A percentile compares a stretch with the other conserved stretches of the same genome.
phyloP scores from a whole-genome alignment of 2,113 vertebrate species.

The Pelecanoides urinatrix region DNA sequence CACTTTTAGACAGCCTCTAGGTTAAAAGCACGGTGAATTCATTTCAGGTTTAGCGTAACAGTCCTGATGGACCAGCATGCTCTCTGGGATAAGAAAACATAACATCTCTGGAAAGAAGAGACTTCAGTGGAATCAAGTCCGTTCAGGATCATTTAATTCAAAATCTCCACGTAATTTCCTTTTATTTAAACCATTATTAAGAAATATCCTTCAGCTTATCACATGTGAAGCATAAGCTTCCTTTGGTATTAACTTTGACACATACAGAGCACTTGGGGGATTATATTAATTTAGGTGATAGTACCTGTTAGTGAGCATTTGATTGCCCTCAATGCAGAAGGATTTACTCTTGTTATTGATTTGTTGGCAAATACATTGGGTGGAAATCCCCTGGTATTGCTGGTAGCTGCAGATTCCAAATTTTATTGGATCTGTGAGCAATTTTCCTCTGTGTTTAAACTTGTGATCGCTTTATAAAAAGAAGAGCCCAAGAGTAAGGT shows the following conservation, averaged over 20 bases:
- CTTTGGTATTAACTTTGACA: slow-evolving; percentile 82
- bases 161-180: slow-evolving; percentile 78
- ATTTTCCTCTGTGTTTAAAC: slow-evolving; percentile 70
- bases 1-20: neutral
- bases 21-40: neutral
- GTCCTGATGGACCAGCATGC: neutral
- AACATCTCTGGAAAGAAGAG: neutral
- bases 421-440: slow-evolving; percentile 79
- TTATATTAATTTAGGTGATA: slow-evolving; percentile 84
- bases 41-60: neutral
- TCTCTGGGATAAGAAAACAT: neutral
- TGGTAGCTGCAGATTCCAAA: slow-evolving; percentile 69
- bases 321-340: slow-evolving; percentile 77
- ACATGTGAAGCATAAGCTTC: slow-evolving; percentile 70
- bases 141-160: slow-evolving; percentile 70
- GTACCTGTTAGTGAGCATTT: slow-evolving; percentile 78
- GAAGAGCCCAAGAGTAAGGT: slow-evolving; percentile 38
- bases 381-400: slow-evolving; percentile 80
- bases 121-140: slow-evolving; percentile 31
- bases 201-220: slow-evolving; percentile 74
- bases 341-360: slow-evolving; percentile 90
- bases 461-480: slow-evolving; percentile 66
- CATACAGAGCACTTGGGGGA: slow-evolving; percentile 71
- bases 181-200: slow-evolving; percentile 87
- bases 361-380: slow-evolving; percentile 84